Conservation (phyloP, 2,888 invertebrate species). For the Plutella xylostella region DNA sequence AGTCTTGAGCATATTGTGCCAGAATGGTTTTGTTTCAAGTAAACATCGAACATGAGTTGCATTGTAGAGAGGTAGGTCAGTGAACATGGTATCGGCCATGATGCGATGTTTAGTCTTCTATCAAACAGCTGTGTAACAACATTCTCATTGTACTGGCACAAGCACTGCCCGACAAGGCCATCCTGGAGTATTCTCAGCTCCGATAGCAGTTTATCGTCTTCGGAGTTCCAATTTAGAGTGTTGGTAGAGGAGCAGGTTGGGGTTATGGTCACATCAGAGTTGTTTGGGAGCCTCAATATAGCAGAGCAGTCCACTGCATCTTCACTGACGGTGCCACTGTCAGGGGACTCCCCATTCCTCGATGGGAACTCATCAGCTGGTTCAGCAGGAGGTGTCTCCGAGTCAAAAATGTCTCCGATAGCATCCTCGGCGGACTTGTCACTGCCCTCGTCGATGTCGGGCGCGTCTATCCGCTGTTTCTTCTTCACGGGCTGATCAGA, state of each 20-base stretch:
- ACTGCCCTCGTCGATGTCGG: conserved; percentile 68
- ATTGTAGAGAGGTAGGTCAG: conserved; percentile 86
- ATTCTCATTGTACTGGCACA: conserved; percentile 81
- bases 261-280: conserved; percentile 40
- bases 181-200: conserved; percentile 73
- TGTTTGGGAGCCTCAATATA: conserved; percentile 44
- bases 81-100: conserved; percentile 62
- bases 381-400: conserved; percentile 48
- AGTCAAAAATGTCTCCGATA: conserved; percentile 50
- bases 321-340: conserved; percentile 62
- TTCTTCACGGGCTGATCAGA: conserved; percentile 88
- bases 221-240: conserved; percentile 41
- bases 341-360: conserved; percentile 59
- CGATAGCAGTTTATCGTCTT: conserved; percentile 52
- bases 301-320: conserved; percentile 63
- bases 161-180: conserved; percentile 79
- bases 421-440: conserved; percentile 65
- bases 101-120: conserved; percentile 63
- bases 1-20: conserved; percentile 86
- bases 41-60: conserved; percentile 86
- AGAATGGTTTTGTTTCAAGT: conserved; percentile 84
- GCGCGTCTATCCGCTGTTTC: conserved; percentile 79
- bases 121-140: conserved; percentile 79
- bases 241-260: conserved; percentile 49
- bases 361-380: conserved; percentile 50